phyloP scores from a whole-genome alignment of 2,888 invertebrate genomes.

The Himalopsyche kuldschensis region DNA sequence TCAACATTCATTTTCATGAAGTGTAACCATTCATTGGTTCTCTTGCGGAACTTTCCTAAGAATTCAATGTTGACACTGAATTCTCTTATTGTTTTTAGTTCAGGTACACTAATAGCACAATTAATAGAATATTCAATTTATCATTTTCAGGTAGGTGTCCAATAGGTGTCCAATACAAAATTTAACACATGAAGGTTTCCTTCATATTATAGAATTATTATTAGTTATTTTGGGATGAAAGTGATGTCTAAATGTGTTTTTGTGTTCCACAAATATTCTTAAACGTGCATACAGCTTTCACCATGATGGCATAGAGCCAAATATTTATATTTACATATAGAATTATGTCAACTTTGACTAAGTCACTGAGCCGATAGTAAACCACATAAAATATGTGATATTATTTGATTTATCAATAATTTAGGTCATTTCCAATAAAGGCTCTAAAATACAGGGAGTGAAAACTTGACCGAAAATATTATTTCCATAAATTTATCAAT shows the following conservation, averaged over 20 bases:
- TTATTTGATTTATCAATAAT: background rate
- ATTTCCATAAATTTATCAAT: too few species aligned
- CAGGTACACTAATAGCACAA: background rate
- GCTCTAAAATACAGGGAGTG: too few species aligned
- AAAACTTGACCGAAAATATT: too few species aligned
- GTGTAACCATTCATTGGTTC: background rate
- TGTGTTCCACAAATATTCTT: background rate
- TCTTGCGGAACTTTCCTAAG: background rate
- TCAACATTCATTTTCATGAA: background rate
- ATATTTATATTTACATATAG: conserved; percentile 33
- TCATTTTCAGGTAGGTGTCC: background rate
- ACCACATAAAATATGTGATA: background rate
- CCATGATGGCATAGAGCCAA: conserved; percentile 27
- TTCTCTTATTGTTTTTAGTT: background rate
- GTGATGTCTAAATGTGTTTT: background rate
- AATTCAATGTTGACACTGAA: background rate
- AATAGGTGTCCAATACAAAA: background rate
- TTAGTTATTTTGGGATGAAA: background rate
- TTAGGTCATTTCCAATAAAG: too few species aligned
- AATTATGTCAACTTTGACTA: conserved; percentile 38
- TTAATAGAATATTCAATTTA: background rate
- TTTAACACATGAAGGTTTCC: background rate
- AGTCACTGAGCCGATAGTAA: conserved; percentile 3
- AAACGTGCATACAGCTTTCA: background rate
- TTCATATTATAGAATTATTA: background rate